Base-by-base conservation (phyloP, 2,113 vertebrate genomes). In the Diadophis punctatus region DNA sequence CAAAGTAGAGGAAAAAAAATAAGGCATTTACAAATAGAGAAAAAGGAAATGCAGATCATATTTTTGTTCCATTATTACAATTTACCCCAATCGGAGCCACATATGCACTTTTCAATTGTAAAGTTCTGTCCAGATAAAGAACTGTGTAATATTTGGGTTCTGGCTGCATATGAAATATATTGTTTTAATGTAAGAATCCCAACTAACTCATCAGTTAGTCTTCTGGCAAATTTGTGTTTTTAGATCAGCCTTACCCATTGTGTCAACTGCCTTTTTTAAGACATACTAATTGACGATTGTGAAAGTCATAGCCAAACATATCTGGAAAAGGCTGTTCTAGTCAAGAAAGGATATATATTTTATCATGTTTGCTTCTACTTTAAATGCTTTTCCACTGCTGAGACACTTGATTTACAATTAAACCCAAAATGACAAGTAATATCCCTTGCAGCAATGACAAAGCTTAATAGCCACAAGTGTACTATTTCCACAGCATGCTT, bases 371-470 rank as follows among this genome's bases (percentile, higher is more conserved):
- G 43, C 27, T 89, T 27, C 34, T 39, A 1, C 85, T 92, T 95
- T 91, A 91, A 55, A 90, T 68, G 1, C 55, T 55, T 92, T 23
- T 30, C 53, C 92, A 90, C 0, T 0, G 2, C 34, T 80, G 39
- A 55, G 87, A 49, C 55, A 93, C 93, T 95, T 53, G 63, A 88
- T 86, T 93, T 58, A 84, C 43, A 85, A 85, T 88, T 88, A 94
- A 94, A 94, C 12, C 20, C 0, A 93, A 95, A 94, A 92, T 56
- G 53, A 87, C 58, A 51, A 88, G 27, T 8, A 23, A 23, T 58
- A 88, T 46, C 14, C 53, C 88, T 74, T 88, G 34, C 27, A 88
- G 14, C n/a, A 43, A 58, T 87, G 53, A 55, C 25, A 34, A 23
- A 93, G 51, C 86, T 49, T 93, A 86, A 52, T 93, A 80, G 2